Conservation (phyloP, 1,140 invertebrate genomes). For the Tenebrio molitor region DNA sequence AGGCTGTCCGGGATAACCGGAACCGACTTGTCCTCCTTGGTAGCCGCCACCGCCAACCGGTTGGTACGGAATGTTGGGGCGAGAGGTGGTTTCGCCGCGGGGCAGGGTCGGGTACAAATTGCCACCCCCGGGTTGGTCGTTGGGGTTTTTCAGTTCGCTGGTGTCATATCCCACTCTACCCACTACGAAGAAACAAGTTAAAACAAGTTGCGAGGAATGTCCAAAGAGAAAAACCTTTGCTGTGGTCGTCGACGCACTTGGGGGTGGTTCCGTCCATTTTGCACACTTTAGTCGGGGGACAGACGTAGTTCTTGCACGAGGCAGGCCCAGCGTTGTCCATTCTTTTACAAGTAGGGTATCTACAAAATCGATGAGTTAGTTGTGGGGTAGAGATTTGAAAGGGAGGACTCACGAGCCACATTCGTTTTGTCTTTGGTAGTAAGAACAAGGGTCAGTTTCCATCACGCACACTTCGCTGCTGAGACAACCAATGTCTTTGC, state of each 20-base stretch:
- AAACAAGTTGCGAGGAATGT: too few species aligned
- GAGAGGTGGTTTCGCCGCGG: slow-evolving; percentile 47
- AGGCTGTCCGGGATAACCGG: slow-evolving; percentile 45
- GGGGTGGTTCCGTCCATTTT: slow-evolving; percentile 62
- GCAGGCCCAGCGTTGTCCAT: slow-evolving; percentile 33
- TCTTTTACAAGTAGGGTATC: slow-evolving; percentile 63
- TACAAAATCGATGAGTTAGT: slow-evolving; percentile 45
- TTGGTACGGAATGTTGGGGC: slow-evolving; percentile 39
- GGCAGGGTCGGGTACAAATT: slow-evolving; percentile 39
- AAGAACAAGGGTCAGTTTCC: slow-evolving; percentile 77
- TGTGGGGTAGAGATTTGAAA: neutral
- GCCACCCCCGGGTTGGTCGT: slow-evolving; percentile 26
- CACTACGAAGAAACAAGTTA: too few species aligned
- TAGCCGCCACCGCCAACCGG: slow-evolving; percentile 49
- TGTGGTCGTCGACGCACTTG: slow-evolving; percentile 60
- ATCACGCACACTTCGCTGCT: slow-evolving; percentile 80
- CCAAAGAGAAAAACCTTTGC: slow-evolving; percentile 51
- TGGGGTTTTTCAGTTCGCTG: slow-evolving; percentile 43
- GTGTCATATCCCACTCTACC: slow-evolving; percentile 52
- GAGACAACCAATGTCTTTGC: slow-evolving; percentile 81
- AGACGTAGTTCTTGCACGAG: slow-evolving; percentile 60
- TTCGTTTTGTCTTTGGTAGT: slow-evolving; percentile 66
- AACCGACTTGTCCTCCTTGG: slow-evolving; percentile 51
- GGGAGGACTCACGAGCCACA: slow-evolving; percentile 63
- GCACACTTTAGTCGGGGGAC: slow-evolving; percentile 62